Evolutionary conservation across 2,888 invertebrate species (phyloP).

Genomic region (Phasia obesa): DNA sequence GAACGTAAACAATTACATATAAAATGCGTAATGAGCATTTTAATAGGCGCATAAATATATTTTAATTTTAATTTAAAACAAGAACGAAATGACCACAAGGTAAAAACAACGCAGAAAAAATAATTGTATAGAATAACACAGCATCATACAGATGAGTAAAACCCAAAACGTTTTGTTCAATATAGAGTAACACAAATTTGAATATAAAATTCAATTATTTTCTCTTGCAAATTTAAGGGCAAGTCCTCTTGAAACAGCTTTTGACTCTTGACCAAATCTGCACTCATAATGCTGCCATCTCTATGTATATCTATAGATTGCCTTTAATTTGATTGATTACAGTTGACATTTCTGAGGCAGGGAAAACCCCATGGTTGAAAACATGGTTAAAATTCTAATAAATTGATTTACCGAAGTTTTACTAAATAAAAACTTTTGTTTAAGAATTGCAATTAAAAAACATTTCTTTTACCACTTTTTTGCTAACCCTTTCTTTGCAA

Average conservation of each 20-base stretch:
- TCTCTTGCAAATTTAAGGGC: too few species aligned
- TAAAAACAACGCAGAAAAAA: neutral
- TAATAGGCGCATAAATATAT: constrained; percentile 63
- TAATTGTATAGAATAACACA: constrained; percentile 34
- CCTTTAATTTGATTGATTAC: constrained; percentile 22
- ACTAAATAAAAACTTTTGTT: neutral
- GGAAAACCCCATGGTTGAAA: neutral
- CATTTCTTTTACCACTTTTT: neutral
- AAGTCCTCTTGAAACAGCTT: too few species aligned
- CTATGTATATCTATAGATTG: neutral
- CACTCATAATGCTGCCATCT: neutral
- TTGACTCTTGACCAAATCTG: neutral
- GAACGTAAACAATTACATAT: constrained; percentile 10
- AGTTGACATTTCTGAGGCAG: neutral
- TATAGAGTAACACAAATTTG: constrained; percentile 23
- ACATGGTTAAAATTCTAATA: neutral
- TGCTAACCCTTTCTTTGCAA: constrained; percentile 22
- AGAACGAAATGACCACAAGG: constrained; percentile 12
- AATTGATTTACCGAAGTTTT: neutral
- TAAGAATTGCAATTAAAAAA: constrained; percentile 1
- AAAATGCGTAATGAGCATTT: constrained; percentile 65
- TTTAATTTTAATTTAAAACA: constrained; percentile 66
- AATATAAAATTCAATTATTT: neutral
- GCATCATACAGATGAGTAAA: constrained; percentile 27
- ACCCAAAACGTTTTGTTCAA: neutral